Conservation (phyloP, 2,797 vertebrate species). For the Amblyopsis hoosieri region DNA sequence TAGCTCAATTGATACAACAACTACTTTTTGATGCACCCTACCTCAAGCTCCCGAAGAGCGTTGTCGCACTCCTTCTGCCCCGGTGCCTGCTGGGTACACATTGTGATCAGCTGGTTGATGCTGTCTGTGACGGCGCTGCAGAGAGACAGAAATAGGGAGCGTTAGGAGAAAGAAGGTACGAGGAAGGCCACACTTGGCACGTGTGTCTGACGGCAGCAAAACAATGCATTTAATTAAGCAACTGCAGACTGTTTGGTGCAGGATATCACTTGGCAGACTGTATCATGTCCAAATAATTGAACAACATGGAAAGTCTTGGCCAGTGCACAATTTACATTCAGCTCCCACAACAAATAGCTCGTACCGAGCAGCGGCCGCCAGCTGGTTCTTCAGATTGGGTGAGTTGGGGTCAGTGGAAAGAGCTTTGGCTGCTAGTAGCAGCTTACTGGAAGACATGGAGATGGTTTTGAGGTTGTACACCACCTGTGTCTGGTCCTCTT, state of each 20-base stretch:
- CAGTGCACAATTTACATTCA: no score
- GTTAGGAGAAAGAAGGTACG: not conserved
- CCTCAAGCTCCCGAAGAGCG: constrained; percentile 92
- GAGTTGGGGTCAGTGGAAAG: constrained; percentile 91
- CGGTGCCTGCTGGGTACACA: constrained; percentile 96
- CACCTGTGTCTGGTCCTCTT: constrained; percentile 92
- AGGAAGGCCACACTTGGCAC: not conserved
- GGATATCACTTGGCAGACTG: not conserved
- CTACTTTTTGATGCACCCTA: constrained; percentile 41
- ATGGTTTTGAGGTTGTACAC: constrained; percentile 97
- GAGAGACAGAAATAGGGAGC: constrained; percentile 25
- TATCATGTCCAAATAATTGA: no score
- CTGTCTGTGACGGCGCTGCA: constrained; percentile 94
- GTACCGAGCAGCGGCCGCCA: constrained; percentile 93
- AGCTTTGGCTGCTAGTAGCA: constrained; percentile 91
- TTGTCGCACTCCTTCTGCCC: constrained; percentile 98
- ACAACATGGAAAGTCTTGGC: no score
- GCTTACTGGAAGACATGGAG: constrained; percentile 97
- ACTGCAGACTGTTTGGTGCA: not conserved
- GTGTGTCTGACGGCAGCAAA: no score
- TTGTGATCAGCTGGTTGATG: constrained; percentile 98
- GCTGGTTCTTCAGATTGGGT: constrained; percentile 95
- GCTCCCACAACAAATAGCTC: not conserved
- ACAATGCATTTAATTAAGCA: not conserved
- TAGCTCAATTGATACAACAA: no score